Base-by-base conservation (phyloP, 2,888 invertebrate species). In the Lithophane semibrunnea region DNA sequence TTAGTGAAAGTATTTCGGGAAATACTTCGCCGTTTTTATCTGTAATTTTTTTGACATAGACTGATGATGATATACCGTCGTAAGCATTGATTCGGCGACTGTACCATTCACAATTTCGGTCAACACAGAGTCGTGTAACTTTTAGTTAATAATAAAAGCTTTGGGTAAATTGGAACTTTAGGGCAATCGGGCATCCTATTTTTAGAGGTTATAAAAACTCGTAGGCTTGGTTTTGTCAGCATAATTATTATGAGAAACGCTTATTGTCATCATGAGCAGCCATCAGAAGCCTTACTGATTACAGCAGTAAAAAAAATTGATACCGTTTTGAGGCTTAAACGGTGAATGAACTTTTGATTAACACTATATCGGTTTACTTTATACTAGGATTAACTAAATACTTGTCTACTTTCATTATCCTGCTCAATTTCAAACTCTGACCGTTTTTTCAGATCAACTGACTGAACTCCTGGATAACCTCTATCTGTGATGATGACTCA, bases 301-400 rank as follows among this genome's bases (percentile, higher is more conserved):
- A 44, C 16, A n/a, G 29, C n/a, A n/a, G 18, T 21, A 16, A 47
- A 67, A 64, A 64, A 8, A 37, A 37, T 4, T 37, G 37, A 9
- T 71, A 71, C 42, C 18, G 73, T 56, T 80, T 72, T 56, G n/a
- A 3, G 29, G 42, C 8, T 80, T 56, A 73, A 64, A 80, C n/a
- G 42, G 72, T 72, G 18, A 72, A 54, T 24, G 47, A 80, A 24
- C 54, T 29, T 37, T 60, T 42, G 18, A 78, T 79, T 29, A 52
- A 12, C n/a, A 52, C 0, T 5, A 12, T 54, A 63, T 71, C 29
- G 2, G 29, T 52, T 69, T 69, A 37, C 60, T 29, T 10, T 21
- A 37, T 44, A 47, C 70, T 54, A 21, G 44, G 52, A 77, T 79
- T 61, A 70, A 54, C 3, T 68, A 52, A 79, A 60, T 21, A 49